Percentiles rank a stretch among this genome's conserved stretches.
These are phyloP conservation scores for Drosophila murphyi DNA, from an alignment of 1,140 invertebrate genomes.

Conservation along the genomic window DNA sequence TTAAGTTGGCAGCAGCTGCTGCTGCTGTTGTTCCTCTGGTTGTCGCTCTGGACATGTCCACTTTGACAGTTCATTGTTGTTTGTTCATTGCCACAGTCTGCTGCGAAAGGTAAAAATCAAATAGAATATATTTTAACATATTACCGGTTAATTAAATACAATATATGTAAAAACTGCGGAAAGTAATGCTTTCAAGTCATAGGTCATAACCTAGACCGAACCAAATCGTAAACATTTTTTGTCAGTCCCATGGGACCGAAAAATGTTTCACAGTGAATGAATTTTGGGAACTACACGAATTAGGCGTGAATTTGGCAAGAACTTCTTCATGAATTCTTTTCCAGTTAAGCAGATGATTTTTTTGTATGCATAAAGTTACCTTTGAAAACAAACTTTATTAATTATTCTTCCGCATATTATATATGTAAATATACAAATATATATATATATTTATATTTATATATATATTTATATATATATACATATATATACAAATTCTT, in stretches of 20 bases:
- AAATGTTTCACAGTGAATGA: background rate
- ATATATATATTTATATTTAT: background rate
- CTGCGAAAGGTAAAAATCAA: constrained; percentile 7
- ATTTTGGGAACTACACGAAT: background rate
- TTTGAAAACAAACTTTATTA: too few species aligned
- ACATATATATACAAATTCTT: background rate
- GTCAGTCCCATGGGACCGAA: background rate
- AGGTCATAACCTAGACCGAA: background rate
- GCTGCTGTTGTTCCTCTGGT: background rate
- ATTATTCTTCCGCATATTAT: background rate
- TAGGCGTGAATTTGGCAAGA: background rate
- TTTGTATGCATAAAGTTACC: too few species aligned
- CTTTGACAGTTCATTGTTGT: constrained; percentile 7
- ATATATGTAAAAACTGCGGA: too few species aligned
- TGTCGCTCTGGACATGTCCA: background rate
- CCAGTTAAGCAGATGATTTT: too few species aligned
- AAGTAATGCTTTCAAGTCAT: background rate
- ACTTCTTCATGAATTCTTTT: background rate
- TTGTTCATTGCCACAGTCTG: background rate
- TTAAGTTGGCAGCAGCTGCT: constrained; percentile 15
- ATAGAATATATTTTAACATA: background rate
- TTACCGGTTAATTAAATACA: background rate
- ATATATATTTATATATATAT: background rate
- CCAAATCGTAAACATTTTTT: background rate
- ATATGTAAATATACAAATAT: background rate